These are phyloP conservation scores for Branchinecta lindahli DNA, from an alignment of 1,140 invertebrate genomes.

Conservation along the genomic window DNA sequence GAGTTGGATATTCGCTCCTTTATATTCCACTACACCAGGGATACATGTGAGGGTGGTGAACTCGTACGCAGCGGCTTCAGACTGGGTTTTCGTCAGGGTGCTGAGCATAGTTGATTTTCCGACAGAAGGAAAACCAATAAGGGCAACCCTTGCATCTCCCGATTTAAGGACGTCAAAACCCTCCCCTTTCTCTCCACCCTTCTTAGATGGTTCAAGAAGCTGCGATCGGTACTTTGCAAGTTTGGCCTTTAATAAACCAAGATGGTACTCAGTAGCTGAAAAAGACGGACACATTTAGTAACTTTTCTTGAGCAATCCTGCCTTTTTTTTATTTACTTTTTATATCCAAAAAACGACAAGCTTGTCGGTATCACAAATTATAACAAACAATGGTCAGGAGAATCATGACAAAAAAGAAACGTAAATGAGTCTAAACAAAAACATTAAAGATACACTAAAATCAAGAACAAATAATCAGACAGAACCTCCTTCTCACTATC, in stretches of 20 bases:
- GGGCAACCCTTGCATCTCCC: conserved; percentile 92
- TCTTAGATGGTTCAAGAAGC: conserved; percentile 83
- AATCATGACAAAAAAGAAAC: conserved; percentile 3
- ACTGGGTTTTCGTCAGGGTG: conserved; percentile 84
- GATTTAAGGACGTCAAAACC: conserved; percentile 99
- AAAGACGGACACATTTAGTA: conserved; percentile 20
- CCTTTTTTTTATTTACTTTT: conserved; percentile 91
- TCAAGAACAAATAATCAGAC: too few species aligned
- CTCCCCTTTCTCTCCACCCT: conserved; percentile 86
- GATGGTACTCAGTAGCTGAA: conserved; percentile 95
- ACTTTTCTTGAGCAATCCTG: conserved; percentile 95
- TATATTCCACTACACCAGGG: conserved; percentile 94
- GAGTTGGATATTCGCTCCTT: conserved; percentile 94
- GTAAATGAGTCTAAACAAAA: conserved; percentile 10
- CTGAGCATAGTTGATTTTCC: conserved; percentile 90
- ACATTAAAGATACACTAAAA: neutral
- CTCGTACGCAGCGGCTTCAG: conserved; percentile 92
- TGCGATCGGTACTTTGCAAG: conserved; percentile 93
- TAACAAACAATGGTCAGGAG: neutral
- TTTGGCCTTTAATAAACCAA: conserved; percentile 95
- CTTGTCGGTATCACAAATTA: neutral
- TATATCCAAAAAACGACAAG: conserved; percentile 19
- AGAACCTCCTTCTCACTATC: too few species aligned
- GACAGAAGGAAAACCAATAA: conserved; percentile 94
- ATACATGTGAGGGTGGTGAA: conserved; percentile 99